Evolutionary conservation across 2,888 invertebrate genomes (phyloP).

Genomic region (Macrophya annulata): DNA sequence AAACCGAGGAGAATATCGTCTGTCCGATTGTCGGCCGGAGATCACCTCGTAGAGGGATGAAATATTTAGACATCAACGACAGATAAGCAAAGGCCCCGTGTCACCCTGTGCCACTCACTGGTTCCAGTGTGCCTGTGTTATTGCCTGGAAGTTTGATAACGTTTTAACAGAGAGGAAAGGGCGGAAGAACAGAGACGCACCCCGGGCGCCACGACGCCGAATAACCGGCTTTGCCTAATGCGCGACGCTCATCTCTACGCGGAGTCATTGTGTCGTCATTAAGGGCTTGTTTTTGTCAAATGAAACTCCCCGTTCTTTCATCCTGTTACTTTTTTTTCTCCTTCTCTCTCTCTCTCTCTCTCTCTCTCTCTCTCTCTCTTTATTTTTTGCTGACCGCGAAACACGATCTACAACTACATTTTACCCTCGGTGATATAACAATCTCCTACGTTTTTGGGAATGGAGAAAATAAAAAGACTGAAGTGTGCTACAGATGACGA

Average conservation of each 20-base stretch:
- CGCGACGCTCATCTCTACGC: slow-evolving; percentile 8
- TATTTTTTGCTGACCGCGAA: slow-evolving; percentile 25
- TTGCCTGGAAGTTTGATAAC: slow-evolving; percentile 68
- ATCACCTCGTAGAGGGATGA: slow-evolving; percentile 64
- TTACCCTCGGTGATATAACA: slow-evolving; percentile 7
- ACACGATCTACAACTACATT: not conserved
- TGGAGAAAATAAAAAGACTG: not conserved
- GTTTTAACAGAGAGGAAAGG: slow-evolving; percentile 43
- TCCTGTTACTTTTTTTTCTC: not conserved
- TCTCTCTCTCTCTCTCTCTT: no score
- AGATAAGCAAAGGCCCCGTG: slow-evolving; percentile 63
- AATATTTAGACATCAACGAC: slow-evolving; percentile 62
- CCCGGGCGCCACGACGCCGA: not conserved
- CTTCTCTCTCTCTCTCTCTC: no score
- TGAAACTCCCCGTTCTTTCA: not conserved
- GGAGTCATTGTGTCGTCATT: slow-evolving; percentile 70
- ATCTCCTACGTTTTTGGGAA: not conserved
- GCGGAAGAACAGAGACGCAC: not conserved
- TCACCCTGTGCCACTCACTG: slow-evolving; percentile 42
- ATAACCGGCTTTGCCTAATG: slow-evolving; percentile 13
- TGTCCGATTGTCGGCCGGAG: slow-evolving; percentile 54
- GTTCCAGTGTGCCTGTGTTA: slow-evolving; percentile 61
- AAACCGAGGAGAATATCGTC: slow-evolving; percentile 14
- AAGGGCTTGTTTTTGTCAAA: slow-evolving; percentile 63
- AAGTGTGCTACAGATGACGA: not conserved